Evolutionary conservation across 2,888 invertebrate genomes (phyloP), one percentile per base, ranked within the genome.

Genomic region (Tortrix viridana): DNA sequence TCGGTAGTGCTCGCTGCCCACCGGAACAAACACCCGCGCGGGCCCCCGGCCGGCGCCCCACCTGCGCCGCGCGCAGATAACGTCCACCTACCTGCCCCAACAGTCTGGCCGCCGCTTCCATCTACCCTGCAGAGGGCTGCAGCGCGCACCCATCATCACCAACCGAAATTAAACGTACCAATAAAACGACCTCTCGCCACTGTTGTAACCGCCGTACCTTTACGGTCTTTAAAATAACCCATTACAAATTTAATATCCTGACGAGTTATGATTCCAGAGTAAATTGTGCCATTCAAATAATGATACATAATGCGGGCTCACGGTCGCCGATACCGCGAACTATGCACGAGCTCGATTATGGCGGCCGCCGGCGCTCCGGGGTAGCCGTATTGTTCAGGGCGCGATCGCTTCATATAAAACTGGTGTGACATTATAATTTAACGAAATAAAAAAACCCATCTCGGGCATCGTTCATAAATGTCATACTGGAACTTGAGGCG

Each of bases 241-340:
- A 88, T 86, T 85, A 82, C 81, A 78, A 84, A 84, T 85, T 85
- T 86, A 83, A 86, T 86, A 84, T 80, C 80, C 74, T 71, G 67
- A 74, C 77, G 78, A 83, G 82, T 82, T 86, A 85, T 84, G 83
- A 85, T 85, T 85, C 78, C 77, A 75, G 75, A 83, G 84, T 81
- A 88, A 88, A 88, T 88, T 86, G 85, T 88, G 84, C 87, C 86
- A 89, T 90, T 89, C 83, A 79, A 81, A 83, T 89, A 90, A 90
- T 90, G 87, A 88, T 79, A 84, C 85, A 81, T 89, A 90, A 91
- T 90, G 84, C 83, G 81, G 80, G 85, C 70, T 79, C 76, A 82
- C 80, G 81, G 84, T 82, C 80, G 73, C 71, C 77, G 79, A 81
- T 55, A 69, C 68, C 71, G 69, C 70, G 69, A 66, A 44, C 62